A percentile compares a stretch with the other conserved stretches of the same genome.
These are phyloP conservation scores for Lophotriccus pileatus DNA, from an alignment of 2,797 vertebrate species.

Conservation along the genomic window DNA sequence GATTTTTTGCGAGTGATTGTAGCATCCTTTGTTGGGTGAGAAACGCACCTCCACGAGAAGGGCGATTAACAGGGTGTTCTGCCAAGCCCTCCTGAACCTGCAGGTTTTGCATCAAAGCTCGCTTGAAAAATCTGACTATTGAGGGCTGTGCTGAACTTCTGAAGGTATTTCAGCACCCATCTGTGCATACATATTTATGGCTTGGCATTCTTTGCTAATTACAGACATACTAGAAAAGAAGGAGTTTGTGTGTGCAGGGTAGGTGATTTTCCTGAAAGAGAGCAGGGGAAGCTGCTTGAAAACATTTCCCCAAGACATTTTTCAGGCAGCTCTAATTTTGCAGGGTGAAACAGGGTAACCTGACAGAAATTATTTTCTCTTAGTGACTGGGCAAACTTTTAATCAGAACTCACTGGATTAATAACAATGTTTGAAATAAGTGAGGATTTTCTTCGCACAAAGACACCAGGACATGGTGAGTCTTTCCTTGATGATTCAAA, in stretches of 20 bases:
- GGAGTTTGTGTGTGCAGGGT: not conserved
- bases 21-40: not conserved
- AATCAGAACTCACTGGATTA: not conserved
- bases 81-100: constrained; percentile 1
- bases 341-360: not conserved
- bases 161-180: not conserved
- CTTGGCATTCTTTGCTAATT: constrained; percentile 6
- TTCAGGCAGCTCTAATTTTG: not conserved
- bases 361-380: not conserved
- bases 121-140: not conserved
- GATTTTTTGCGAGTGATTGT: not conserved
- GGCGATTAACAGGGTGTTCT: constrained; percentile 12
- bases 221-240: not conserved
- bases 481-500: not conserved
- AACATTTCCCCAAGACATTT: not conserved
- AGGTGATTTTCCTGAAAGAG: constrained; percentile 2
- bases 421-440: not conserved
- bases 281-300: not conserved
- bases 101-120: not conserved
- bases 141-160: not conserved
- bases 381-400: not conserved
- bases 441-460: not conserved
- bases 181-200: constrained; percentile 13
- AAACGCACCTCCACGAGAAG: not conserved
- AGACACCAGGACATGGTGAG: not conserved